These are phyloP conservation scores for Oreohelix idahoensis DNA, from an alignment of 1,140 invertebrate genomes.

Conservation along the genomic window DNA sequence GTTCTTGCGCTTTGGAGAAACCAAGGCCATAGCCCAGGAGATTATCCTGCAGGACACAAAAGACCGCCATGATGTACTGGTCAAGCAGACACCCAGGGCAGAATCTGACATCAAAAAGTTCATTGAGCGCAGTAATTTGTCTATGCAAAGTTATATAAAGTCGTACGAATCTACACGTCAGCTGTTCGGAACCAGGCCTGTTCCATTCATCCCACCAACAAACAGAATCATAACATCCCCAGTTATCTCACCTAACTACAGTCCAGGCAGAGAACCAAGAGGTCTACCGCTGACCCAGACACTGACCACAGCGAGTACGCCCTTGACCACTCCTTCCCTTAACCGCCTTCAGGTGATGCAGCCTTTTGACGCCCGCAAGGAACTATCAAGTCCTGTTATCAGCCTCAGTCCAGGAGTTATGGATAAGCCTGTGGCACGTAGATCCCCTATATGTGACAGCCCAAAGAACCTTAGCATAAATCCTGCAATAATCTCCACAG, in stretches of 20 bases:
- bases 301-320: slow-evolving; percentile 63
- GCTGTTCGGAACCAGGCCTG: slow-evolving; percentile 61
- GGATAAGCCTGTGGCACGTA: slow-evolving; percentile 16
- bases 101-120: slow-evolving; percentile 78
- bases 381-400: slow-evolving; percentile 26
- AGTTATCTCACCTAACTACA: slow-evolving; percentile 56
- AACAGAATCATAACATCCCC: slow-evolving; percentile 57
- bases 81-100: slow-evolving; percentile 64
- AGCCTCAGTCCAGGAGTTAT: slow-evolving; percentile 27
- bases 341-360: slow-evolving; percentile 84
- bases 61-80: slow-evolving; percentile 68
- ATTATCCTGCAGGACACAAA: slow-evolving; percentile 80
- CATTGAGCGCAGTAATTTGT: slow-evolving; percentile 74
- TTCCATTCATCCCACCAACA: slow-evolving; percentile 56
- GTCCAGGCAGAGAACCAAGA: slow-evolving; percentile 46
- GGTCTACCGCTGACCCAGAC: slow-evolving; percentile 59
- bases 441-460: slow-evolving; percentile 61
- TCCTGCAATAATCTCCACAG: slow-evolving; percentile 57
- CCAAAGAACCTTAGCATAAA: slow-evolving; percentile 66
- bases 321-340: slow-evolving; percentile 80
- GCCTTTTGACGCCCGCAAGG: slow-evolving; percentile 25
- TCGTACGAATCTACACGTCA: slow-evolving; percentile 59
- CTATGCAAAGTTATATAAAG: slow-evolving; percentile 68
- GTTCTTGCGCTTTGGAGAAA: slow-evolving; percentile 88
- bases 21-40: slow-evolving; percentile 85